A percentile compares a stretch with the other conserved stretches of the same genome.
Evolutionary conservation across 2,113 vertebrate species (phyloP).

Genomic region (Excalfactoria chinensis): DNA sequence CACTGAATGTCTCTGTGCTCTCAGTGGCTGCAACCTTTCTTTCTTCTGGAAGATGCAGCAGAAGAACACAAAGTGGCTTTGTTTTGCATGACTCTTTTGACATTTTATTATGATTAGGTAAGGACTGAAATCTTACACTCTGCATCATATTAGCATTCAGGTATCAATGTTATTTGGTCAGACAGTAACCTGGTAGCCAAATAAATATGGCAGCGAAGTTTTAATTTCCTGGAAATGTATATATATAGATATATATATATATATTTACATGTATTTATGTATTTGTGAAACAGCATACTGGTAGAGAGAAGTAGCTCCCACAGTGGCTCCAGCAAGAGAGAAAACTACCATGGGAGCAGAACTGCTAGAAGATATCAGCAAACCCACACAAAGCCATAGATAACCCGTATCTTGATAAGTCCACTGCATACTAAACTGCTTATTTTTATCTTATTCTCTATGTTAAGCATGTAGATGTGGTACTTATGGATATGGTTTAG

Average conservation of each 20-base stretch:
- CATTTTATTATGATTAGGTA: neutral
- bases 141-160: neutral
- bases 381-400: neutral
- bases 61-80: neutral
- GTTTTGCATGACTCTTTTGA: neutral
- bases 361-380: neutral
- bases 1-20: slow-evolving; percentile 10
- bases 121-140: neutral
- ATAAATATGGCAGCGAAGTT: neutral
- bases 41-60: neutral
- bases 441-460: neutral
- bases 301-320: neutral
- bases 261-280: too few species aligned
- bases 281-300: neutral
- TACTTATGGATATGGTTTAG: too few species aligned
- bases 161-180: neutral
- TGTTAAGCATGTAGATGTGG: too few species aligned
- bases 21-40: neutral
- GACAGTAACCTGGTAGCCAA: neutral
- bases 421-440: neutral
- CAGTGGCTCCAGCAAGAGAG: neutral
- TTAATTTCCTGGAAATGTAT: neutral
- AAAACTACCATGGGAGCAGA: neutral
- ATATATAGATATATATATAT: too few species aligned
- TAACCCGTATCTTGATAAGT: neutral